Conservation (phyloP, 2,797 vertebrate genomes). For the Helostoma temminkii region DNA sequence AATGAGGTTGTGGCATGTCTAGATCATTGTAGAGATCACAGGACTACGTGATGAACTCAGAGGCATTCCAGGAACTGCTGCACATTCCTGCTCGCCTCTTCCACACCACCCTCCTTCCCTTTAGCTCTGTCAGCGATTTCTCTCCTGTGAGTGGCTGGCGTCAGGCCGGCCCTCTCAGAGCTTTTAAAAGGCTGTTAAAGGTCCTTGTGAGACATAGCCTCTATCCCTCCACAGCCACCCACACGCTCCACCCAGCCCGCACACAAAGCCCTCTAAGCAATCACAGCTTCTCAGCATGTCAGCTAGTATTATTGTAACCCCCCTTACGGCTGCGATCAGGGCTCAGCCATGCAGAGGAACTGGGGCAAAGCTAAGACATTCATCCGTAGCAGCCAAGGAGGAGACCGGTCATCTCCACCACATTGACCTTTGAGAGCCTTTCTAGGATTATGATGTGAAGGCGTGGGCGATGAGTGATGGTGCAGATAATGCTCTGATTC, state of each 20-base stretch:
- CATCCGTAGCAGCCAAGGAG: slow-evolving; percentile 57
- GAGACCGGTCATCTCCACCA: slow-evolving; percentile 64
- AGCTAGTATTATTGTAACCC: slow-evolving; percentile 79
- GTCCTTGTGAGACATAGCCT: slow-evolving; percentile 69
- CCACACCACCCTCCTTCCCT: slow-evolving; percentile 16
- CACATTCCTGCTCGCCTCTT: slow-evolving; percentile 25
- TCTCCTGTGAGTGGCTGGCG: slow-evolving; percentile 63
- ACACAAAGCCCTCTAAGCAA: slow-evolving; percentile 74
- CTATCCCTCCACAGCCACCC: slow-evolving; percentile 54
- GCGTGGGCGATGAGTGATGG: slow-evolving; percentile 60
- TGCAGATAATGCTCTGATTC: slow-evolving; percentile 65
- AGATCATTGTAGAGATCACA: slow-evolving; percentile 56
- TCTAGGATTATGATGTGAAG: slow-evolving; percentile 61
- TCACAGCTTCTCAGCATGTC: slow-evolving; percentile 83
- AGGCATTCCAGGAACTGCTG: slow-evolving; percentile 70
- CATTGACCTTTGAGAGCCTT: slow-evolving; percentile 76
- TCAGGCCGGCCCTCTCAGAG: slow-evolving; percentile 62
- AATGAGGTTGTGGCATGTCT: slow-evolving; percentile 52
- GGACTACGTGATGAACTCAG: slow-evolving; percentile 48
- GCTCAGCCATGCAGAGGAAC: slow-evolving; percentile 72
- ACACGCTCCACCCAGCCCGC: slow-evolving; percentile 52
- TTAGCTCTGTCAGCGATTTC: slow-evolving; percentile 69
- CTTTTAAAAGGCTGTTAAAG: slow-evolving; percentile 81
- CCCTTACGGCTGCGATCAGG: slow-evolving; percentile 61
- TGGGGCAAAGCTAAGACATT: slow-evolving; percentile 76